Percentiles rank a stretch among this genome's conserved stretches.
Conservation (phyloP, 2,113 vertebrate genomes). For the Clarias magur region DNA sequence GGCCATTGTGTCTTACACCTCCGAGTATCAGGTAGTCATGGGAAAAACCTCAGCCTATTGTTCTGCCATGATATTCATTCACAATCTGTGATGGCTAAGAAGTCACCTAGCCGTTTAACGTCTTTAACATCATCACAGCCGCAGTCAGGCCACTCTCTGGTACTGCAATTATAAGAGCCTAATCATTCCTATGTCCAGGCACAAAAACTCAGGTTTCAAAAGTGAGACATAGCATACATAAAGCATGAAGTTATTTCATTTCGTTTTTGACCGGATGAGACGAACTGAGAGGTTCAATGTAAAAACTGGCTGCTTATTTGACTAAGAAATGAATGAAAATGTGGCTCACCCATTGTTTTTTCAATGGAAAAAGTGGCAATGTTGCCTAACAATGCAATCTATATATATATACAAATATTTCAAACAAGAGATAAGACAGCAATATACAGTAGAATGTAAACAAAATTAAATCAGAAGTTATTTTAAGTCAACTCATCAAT, state of each 20-base stretch:
- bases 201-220: background rate
- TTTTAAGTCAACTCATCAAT: too few species aligned
- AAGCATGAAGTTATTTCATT: background rate
- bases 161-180: background rate
- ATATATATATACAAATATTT: background rate
- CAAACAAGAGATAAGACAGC: background rate
- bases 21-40: constrained; percentile 51
- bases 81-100: constrained; percentile 44
- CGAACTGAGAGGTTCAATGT: background rate
- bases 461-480: background rate
- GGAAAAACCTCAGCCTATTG: constrained; percentile 51
- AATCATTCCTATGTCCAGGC: background rate
- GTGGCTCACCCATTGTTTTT: background rate
- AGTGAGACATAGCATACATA: background rate
- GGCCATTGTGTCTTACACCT: constrained; percentile 36
- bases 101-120: constrained; percentile 40
- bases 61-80: constrained; percentile 35
- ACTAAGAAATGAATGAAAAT: background rate
- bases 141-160: background rate
- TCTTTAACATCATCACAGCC: constrained; percentile 37
- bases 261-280: background rate
- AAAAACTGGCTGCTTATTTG: background rate
- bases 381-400: background rate
- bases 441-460: background rate
- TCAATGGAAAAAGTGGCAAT: background rate